Evolutionary conservation across 2,797 vertebrate genomes (phyloP), one percentile per base, ranked within the genome.

Genomic region (Glyptemys insculpta): DNA sequence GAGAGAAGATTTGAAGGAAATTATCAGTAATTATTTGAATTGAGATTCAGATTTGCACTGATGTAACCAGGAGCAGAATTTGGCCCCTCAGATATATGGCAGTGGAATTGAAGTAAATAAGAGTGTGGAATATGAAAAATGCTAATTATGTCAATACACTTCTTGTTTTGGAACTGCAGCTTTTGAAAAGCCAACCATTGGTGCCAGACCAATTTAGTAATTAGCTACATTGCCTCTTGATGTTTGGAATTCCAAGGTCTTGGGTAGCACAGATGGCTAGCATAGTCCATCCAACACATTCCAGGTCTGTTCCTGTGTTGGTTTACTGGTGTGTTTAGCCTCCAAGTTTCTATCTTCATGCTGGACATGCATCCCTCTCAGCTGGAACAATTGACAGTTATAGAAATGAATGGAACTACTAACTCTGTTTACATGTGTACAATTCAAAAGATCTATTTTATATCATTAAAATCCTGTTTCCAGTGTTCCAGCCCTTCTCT

Each of bases 161-260:
- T 95, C 81, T 54, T 93, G 59, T 95, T 86, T 93, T 94, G 89
- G 91, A 94, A 85, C 90, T 91, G 29, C 74, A 37, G 21, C 12
- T 93, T 87, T 54, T 16, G n/a, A 57, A 83, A 19, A 81, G 79
- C 34, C 0, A 12, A 81, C 21, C 12, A 57, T 76, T 52, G 37
- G n/a, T 5, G 87, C 91, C 82, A 15, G 47, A 15, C 1, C 0
- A 1, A 80, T 81, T 95, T 96, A 90, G 95, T 97, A 83, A 96
- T 96, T 96, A 96, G 84, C 91, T 81, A 81, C 0, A 8, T 25
- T 89, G 56, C 54, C 78, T 76, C 49, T 62, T 78, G 79, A 47
- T 34, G 41, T 41, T 49, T 72, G 0, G 14, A 87, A 53, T 53
- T 93, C n/a, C 34, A 79, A 1, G 4, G 85, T 65, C 85, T 89